Base-by-base conservation (phyloP, 2,797 vertebrate species). In the Anisognathus igniventris region DNA sequence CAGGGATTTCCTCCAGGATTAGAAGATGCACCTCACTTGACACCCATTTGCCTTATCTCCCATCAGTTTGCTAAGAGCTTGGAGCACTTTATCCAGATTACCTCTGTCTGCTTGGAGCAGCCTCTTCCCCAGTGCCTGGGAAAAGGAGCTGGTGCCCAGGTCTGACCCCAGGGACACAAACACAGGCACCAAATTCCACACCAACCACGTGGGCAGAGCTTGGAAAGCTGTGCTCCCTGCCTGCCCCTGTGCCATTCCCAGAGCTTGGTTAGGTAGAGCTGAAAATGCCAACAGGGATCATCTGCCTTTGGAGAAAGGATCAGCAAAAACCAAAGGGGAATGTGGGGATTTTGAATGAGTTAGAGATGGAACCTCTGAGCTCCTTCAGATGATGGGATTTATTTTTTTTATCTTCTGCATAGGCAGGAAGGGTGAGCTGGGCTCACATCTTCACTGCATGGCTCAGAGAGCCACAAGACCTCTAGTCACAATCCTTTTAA, bases 31-130 rank as follows among this genome's bases (percentile, higher is more conserved):
- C 3, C 8, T 56, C 81, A 54, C 82, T 48, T 64, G 68, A 51
- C 87, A 83, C 82, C 84, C 77, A n/a, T 68, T 81, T 68, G n/a
- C 85, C 73, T 75, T 88, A 89, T 92, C 79, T 92, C 14, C 56
- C 73, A 89, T 39, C 76, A 75, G 68, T 31, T 65, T 54, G 42
- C 86, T 56, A 1, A 85, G 47, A 93, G 70, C 61, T 47, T 0
- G 0, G 45, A 82, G 81, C 75, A 64, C 66, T 88, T 86, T 6
- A 84, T 15, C 65, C 58, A 7, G 0, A 35, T 58, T 14, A 44
- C 51, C 51, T 28, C 45, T 64, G n/a, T 27, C 54, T 70, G n/a
- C 18, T 9, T 40, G 70, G 73, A 91, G 61, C 16, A 23, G 16
- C 22, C 50, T 56, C 48, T 39, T 18, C 48, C n/a, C 31, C 9